Evolutionary conservation across 2,888 invertebrate genomes (phyloP).

Genomic region (Protonemura montana): DNA sequence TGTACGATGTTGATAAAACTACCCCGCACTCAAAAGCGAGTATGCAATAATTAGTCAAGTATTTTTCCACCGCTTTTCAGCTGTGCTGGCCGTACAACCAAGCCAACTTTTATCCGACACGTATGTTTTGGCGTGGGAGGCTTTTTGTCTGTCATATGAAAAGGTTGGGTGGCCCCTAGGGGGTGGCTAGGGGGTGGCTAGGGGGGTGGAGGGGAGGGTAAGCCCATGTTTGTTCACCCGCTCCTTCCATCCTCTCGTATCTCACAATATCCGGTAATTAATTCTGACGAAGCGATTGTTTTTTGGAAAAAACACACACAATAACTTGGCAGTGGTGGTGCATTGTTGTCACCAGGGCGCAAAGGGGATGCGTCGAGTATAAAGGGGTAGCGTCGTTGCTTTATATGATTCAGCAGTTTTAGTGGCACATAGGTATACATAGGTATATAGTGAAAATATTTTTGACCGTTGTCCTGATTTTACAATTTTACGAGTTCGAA

Average conservation of each 20-base stretch:
- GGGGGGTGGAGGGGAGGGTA: too few species aligned
- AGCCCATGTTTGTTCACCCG: too few species aligned
- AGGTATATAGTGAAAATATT: too few species aligned
- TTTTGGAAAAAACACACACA: neutral
- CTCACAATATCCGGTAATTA: conserved; percentile 7
- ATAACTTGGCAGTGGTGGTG: neutral
- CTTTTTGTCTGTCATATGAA: neutral
- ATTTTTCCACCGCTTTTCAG: neutral
- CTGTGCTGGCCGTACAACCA: neutral
- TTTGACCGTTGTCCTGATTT: too few species aligned
- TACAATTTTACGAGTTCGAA: too few species aligned
- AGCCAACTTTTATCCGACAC: neutral
- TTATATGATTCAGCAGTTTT: neutral
- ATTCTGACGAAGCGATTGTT: neutral
- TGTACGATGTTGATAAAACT: neutral
- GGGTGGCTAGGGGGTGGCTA: neutral
- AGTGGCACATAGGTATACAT: neutral
- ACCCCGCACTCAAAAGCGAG: neutral
- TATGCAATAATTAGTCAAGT: neutral
- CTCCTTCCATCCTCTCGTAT: neutral
- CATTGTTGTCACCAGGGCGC: neutral
- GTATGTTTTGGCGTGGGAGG: neutral
- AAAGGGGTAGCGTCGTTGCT: too few species aligned
- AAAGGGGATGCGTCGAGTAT: neutral
- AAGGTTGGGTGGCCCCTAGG: neutral